Base-by-base conservation (phyloP, 1,140 invertebrate genomes). In the Trichoplusia ni region DNA sequence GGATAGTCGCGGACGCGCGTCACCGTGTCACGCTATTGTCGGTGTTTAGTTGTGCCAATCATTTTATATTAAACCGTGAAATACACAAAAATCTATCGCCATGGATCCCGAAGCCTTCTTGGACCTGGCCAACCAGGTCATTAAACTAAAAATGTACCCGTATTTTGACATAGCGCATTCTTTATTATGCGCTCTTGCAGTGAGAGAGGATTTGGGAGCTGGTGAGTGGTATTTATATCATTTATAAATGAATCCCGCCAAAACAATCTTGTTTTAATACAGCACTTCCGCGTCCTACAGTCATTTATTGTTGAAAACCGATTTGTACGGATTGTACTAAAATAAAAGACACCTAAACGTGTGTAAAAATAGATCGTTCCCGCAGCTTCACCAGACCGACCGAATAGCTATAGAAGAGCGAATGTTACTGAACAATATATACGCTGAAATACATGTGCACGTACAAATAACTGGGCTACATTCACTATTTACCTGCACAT, bases 81-180 rank as follows among this genome's bases (percentile, higher is more conserved):
- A 49, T 54, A 61, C 31, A 40, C 71, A 44, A 62, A 77, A 74
- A 80, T 65, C 75, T 66, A 67, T 60, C 80, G 89, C 69, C 75
- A 97, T 99, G 97, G 98, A 99, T 95, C 97, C 97, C 82, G 97
- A 99, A 93, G 95, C 97, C 38, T 99, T 99, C 91, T 93, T 99
- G 80, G 98, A 99, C 87, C 94, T 99, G 92, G 97, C 98, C 91
- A 99, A 99, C 91, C 97, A 98, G 93, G 97, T 99, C 89, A 98
- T 98, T 71, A 99, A 99, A 91, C 93, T 99, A 71, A 99, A 99
- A 93, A 99, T 99, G 98, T 99, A 96, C 90, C 99, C 99, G 29
- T 99, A 99, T 92, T 99, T 99, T 91, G 98, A 99, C 89, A 95
- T 99, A 78, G 98, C 98, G 65, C 97, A 99, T 91, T 96, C 95